phyloP scores from a whole-genome alignment of 2,113 vertebrate species.

The Muntiacus muntjak region DNA sequence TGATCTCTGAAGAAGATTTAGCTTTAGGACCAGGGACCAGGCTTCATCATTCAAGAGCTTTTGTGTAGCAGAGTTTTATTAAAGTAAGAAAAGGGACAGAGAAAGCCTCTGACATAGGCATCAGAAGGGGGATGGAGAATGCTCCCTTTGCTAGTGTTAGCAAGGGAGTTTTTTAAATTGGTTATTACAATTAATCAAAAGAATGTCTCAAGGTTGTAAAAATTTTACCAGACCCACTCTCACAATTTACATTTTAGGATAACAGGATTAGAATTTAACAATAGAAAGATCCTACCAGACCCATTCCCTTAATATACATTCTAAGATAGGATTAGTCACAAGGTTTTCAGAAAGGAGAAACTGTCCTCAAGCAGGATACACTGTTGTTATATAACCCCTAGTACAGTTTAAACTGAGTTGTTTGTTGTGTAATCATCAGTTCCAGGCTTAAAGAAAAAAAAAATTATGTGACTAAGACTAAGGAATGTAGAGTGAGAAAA shows the following conservation, averaged over 20 bases:
- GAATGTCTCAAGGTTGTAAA: neutral
- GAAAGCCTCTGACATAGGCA: neutral
- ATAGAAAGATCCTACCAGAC: neutral
- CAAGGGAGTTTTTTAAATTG: neutral
- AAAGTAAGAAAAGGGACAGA: neutral
- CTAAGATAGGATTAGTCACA: neutral
- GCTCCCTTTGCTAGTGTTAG: neutral
- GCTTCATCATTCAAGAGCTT: neutral
- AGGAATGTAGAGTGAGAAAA: neutral
- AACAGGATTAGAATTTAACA: neutral
- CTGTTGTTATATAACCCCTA: neutral
- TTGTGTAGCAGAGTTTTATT: neutral
- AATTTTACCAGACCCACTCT: neutral
- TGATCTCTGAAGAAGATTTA: neutral
- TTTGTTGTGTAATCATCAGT: neutral
- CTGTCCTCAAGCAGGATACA: neutral
- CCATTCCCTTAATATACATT: neutral
- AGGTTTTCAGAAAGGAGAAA: neutral
- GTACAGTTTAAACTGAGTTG: neutral
- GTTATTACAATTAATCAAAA: neutral
- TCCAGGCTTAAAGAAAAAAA: neutral
- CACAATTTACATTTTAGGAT: neutral
- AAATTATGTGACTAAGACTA: neutral
- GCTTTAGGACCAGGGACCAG: neutral
- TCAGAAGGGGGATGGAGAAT: neutral